A percentile compares a stretch with the other conserved stretches of the same genome.
phyloP scores from a whole-genome alignment of 2,888 invertebrate species.

The Aplocera efformata region DNA sequence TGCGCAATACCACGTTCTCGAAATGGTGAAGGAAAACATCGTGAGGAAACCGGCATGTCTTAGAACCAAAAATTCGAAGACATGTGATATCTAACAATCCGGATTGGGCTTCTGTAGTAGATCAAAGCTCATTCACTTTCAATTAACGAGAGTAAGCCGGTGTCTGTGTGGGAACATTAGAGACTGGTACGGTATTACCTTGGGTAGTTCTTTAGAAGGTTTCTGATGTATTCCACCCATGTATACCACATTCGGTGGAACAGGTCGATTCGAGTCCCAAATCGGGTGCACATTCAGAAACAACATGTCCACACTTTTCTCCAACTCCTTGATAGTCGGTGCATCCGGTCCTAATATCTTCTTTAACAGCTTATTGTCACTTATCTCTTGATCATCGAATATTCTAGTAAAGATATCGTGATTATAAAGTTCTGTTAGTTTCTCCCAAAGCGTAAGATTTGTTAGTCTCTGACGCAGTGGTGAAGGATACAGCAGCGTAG shows the following conservation, averaged over 20 bases:
- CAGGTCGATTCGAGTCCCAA: conserved; percentile 50
- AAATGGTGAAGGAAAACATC: too few relatives aligned
- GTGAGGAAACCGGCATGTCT: too few relatives aligned
- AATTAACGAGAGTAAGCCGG: too few relatives aligned
- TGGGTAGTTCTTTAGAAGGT: conserved; percentile 47
- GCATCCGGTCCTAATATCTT: conserved; percentile 31
- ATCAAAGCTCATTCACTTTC: too few relatives aligned
- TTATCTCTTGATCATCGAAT: conserved; percentile 6
- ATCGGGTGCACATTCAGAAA: conserved; percentile 58
- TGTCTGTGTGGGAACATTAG: too few relatives aligned
- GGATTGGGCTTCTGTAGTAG: too few relatives aligned
- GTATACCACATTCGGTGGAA: conserved; percentile 52
- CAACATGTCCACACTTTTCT: conserved; percentile 45
- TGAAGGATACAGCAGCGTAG: conserved; percentile 10
- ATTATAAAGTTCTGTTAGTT: conserved; percentile 13
- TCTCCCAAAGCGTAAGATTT: conserved; percentile 18
- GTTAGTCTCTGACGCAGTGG: conserved; percentile 6
- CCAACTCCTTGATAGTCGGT: conserved; percentile 30
- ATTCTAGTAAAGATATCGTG: conserved; percentile 13
- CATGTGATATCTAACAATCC: too few relatives aligned
- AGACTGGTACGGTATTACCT: too few relatives aligned
- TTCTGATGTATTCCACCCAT: conserved; percentile 58
- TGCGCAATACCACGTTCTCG: too few relatives aligned
- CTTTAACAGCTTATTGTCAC: conserved; percentile 23
- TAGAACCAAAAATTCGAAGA: too few relatives aligned